Evolutionary conservation across 2,888 invertebrate genomes (phyloP).

Genomic region (Netelia virgata): DNA sequence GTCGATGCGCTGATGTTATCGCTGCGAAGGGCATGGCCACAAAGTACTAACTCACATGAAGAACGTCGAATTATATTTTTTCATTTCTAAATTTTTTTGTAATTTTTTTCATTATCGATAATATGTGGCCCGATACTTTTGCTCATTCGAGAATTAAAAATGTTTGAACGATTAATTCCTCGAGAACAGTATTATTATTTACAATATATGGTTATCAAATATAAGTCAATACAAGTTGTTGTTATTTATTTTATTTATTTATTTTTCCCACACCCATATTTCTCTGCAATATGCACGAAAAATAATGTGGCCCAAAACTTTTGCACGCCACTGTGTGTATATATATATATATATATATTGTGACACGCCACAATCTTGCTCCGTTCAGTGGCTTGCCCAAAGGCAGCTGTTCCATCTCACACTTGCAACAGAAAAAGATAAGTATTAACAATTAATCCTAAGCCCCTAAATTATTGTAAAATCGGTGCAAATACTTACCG

Average conservation of each 20-base stretch:
- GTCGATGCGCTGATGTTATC: slow-evolving; percentile 54
- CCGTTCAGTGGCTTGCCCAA: too few species aligned
- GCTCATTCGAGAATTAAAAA: neutral
- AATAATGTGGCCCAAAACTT: neutral
- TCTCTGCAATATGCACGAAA: neutral
- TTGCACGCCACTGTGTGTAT: neutral
- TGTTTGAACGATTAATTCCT: slow-evolving; percentile 5
- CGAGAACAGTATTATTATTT: neutral
- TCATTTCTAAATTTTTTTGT: neutral
- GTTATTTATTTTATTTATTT: neutral
- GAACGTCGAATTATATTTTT: neutral
- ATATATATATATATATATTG: too few species aligned
- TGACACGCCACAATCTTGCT: too few species aligned
- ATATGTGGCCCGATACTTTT: slow-evolving; percentile 11
- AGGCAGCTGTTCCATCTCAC: too few species aligned
- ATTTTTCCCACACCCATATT: neutral
- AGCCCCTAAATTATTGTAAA: too few species aligned
- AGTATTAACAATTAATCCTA: too few species aligned
- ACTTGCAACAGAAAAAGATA: too few species aligned
- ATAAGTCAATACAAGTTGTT: neutral
- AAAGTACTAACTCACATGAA: slow-evolving; percentile 37
- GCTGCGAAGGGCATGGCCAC: slow-evolving; percentile 51
- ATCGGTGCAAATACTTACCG: too few species aligned
- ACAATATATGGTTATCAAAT: slow-evolving; percentile 12
- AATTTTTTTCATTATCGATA: neutral